Conservation (phyloP, 1,140 invertebrate genomes). For the Chrysoperla carnea region DNA sequence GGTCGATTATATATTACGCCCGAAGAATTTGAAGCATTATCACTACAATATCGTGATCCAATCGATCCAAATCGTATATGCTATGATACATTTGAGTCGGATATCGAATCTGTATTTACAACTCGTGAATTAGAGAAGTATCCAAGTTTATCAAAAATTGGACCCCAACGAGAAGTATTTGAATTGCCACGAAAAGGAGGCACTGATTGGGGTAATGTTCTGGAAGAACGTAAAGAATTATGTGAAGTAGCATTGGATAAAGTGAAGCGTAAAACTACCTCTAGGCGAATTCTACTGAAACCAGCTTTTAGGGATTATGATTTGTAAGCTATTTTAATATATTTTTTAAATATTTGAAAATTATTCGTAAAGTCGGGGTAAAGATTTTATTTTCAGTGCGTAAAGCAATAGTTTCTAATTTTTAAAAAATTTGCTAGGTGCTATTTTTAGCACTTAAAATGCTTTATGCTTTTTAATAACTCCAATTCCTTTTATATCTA, state of each 20-base stretch:
- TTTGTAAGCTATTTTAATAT: conserved; percentile 24
- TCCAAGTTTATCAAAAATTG: conserved; percentile 26
- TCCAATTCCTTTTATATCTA: no score
- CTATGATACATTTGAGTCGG: conserved; percentile 52
- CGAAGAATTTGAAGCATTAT: conserved; percentile 34
- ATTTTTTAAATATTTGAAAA: no score
- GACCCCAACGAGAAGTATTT: conserved; percentile 25
- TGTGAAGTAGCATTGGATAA: conserved; percentile 32
- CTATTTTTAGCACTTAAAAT: no score
- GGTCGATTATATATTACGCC: conserved; percentile 29
- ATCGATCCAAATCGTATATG: conserved; percentile 38
- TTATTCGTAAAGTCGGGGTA: no score
- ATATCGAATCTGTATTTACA: conserved; percentile 49
- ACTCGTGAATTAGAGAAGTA: conserved; percentile 45
- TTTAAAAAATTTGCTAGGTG: no score
- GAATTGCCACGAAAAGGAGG: conserved; percentile 25
- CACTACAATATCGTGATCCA: conserved; percentile 41
- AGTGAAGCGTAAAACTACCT: conserved; percentile 27
- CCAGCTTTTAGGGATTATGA: conserved; percentile 47
- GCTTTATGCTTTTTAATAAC: no score
- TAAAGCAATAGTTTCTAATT: no score
- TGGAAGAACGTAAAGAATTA: conserved; percentile 20
- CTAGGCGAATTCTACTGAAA: conserved; percentile 34
- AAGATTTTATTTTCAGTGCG: no score
- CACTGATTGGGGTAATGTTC: conserved; percentile 26